phyloP scores from a whole-genome alignment of 2,113 vertebrate genomes.

The Vulpes vulpes region DNA sequence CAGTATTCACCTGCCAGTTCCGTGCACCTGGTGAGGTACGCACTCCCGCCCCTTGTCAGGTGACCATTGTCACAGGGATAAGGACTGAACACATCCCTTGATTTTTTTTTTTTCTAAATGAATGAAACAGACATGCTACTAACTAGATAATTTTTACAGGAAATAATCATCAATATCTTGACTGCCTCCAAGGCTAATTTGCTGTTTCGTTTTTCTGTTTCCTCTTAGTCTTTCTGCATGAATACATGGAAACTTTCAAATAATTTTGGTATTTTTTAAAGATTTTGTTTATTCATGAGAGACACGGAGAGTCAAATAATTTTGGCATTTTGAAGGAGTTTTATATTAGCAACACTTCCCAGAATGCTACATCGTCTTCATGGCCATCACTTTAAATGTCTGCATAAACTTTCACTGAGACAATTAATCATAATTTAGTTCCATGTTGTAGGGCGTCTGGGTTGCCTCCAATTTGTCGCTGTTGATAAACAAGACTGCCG shows the following conservation, averaged over 20 bases:
- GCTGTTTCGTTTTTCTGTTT: neutral
- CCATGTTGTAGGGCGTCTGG: neutral
- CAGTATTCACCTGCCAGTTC: too few species aligned
- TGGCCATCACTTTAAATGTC: neutral
- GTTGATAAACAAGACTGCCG: neutral
- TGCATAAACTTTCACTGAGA: neutral
- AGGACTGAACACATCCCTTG: neutral
- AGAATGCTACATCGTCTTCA: neutral
- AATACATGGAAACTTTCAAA: neutral
- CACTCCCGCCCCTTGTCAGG: neutral
- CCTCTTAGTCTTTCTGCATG: neutral
- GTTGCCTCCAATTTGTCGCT: neutral
- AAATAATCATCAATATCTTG: neutral
- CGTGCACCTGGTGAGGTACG: neutral
- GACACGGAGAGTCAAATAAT: too few species aligned
- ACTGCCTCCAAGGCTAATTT: neutral
- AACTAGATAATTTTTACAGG: neutral
- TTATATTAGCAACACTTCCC: neutral
- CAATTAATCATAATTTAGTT: neutral
- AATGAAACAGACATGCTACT: neutral
- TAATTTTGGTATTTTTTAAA: neutral
- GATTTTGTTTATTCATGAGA: too few species aligned
- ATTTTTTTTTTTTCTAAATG: neutral
- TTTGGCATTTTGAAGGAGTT: neutral
- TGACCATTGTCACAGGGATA: neutral